Evolutionary conservation across 30 jellyfish, hydroid and myxozoan species (phyloP), one percentile per base, ranked within the genome.

Genomic region (Mastigias papua): DNA sequence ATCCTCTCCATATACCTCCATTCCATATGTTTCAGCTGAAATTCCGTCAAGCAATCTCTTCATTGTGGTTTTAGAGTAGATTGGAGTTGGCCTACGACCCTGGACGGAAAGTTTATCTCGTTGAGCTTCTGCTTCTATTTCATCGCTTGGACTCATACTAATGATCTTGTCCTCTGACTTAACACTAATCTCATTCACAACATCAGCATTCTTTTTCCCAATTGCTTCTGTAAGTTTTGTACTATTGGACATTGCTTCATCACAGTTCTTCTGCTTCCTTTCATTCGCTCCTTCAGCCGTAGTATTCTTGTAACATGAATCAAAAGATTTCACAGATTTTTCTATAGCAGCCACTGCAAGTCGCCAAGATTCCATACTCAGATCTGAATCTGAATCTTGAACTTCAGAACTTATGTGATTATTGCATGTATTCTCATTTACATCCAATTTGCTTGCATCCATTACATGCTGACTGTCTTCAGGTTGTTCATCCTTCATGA

Each of bases 1-100:
- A 4, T 51, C 86, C 33, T 84, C 93, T 54, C 87, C 86, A 70
- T 69, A 84, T 13, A 87, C 20, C 26, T 50, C 91, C 82, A 80
- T 63, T 61, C 48, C 46, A 35, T 30, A n/a, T n/a, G 21, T 50
- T 11, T 60, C 87, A 37, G 31, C 79, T 23, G 48, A 15, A 1
- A 58, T 42, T 3, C 60, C 50, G 11, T 67, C 80, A 34, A 78
- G 31, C 34, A 78, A 35, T 60, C 69, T 26, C 76, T 60, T 57
- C 48, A 48, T 78, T n/a, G 28, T 80, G 15, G 69, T 78, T 23
- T 67, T 6, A 17, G 89, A 34, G 73, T 57, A 78, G 34, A 25
- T 48, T 62, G 89, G 89, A 6, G 89, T 78, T 6, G 89, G 74
- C 22, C 89, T 26, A 10, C 89, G 72, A 25, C 89, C 89, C 27